Conservation (phyloP, 2,888 invertebrate genomes). For the Leptopterna dolabrata region DNA sequence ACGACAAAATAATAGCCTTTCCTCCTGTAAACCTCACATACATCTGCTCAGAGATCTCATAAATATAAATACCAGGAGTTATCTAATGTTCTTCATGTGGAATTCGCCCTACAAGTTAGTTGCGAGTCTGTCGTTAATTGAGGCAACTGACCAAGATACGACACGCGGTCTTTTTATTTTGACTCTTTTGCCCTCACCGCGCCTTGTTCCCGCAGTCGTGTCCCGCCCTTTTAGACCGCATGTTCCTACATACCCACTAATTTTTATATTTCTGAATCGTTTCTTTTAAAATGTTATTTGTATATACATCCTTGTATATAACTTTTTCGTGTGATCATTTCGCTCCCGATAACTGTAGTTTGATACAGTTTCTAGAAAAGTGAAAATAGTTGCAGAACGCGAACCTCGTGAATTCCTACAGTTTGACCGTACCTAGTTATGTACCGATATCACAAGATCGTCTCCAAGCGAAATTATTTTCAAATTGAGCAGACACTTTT, state of each 20-base stretch:
- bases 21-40: too few species aligned
- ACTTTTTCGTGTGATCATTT: background rate
- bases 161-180: background rate
- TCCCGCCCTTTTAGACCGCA: background rate
- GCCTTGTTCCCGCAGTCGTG: background rate
- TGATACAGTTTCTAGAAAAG: background rate
- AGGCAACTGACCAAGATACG: background rate
- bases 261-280: background rate
- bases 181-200: background rate
- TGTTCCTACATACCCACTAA: background rate
- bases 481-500: conserved; percentile 21
- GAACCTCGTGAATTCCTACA: background rate
- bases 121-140: background rate
- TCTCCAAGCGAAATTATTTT: background rate
- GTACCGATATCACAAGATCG: conserved; percentile 24
- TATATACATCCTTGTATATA: too few species aligned
- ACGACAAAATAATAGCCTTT: too few species aligned
- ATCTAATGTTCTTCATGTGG: background rate
- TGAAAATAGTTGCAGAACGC: background rate
- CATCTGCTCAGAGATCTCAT: background rate
- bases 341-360: background rate
- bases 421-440: background rate
- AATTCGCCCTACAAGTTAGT: background rate
- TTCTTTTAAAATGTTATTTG: too few species aligned
- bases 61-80: background rate